Evolutionary conservation across 2,113 vertebrate species (phyloP).

Genomic region (Osmerus mordax): DNA sequence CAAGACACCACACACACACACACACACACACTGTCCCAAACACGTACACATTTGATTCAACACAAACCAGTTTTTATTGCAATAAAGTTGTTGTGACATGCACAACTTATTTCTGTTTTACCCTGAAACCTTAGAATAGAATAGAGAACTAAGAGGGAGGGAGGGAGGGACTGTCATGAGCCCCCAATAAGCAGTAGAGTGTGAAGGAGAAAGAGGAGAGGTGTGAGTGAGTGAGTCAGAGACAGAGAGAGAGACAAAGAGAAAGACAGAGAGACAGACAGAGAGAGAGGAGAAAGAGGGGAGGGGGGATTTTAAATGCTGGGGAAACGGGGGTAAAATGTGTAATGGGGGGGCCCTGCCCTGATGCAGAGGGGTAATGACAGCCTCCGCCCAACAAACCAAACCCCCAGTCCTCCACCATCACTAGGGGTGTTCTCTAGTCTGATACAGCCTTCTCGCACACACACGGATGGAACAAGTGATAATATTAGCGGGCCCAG

Average conservation of each 20-base stretch:
- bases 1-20: neutral
- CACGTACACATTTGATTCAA: neutral
- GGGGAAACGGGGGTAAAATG: constrained; percentile 23
- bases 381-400: constrained; percentile 3
- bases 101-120: neutral
- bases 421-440: too few species aligned
- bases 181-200: constrained; percentile 23
- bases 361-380: neutral
- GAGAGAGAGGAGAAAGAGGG: neutral
- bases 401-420: constrained; percentile 8
- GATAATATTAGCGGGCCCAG: too few species aligned
- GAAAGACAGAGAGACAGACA: neutral
- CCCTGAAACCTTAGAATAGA: neutral
- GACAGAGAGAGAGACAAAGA: neutral
- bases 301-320: constrained; percentile 21
- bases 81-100: neutral
- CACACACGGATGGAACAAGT: too few species aligned
- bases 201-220: constrained; percentile 3
- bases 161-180: constrained; percentile 12
- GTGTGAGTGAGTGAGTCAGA: neutral
- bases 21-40: neutral
- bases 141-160: neutral
- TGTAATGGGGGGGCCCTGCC: constrained; percentile 12
- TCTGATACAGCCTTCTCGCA: too few species aligned
- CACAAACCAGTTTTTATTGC: too few species aligned